Evolutionary conservation across 2,113 vertebrate species (phyloP).

Genomic region (Syngnathus scovelli): DNA sequence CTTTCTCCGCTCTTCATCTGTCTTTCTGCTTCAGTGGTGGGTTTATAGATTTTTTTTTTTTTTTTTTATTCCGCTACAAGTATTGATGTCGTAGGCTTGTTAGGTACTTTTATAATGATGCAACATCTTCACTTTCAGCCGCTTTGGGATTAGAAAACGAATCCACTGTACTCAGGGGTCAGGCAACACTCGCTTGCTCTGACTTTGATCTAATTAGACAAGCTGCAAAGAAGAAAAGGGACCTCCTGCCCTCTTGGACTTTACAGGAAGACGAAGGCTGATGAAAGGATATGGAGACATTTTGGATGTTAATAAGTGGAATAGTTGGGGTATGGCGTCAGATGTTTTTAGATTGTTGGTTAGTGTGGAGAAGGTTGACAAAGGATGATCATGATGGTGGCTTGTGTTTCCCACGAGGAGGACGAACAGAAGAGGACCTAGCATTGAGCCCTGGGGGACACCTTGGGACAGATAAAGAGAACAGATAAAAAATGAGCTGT

Average conservation of each 20-base stretch:
- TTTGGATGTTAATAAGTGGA: background rate
- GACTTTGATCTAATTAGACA: slow-evolving; percentile 41
- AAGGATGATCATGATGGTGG: too few relatives aligned
- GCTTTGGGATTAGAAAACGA: slow-evolving; percentile 32
- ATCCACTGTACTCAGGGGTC: slow-evolving; percentile 18
- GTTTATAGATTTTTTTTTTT: background rate
- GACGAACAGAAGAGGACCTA: background rate
- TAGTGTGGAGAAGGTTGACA: too few relatives aligned
- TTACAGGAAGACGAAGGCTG: background rate
- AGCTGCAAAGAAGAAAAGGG: background rate
- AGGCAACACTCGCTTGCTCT: slow-evolving; percentile 30
- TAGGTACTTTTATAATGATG: slow-evolving; percentile 6
- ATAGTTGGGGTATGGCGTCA: background rate
- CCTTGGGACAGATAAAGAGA: too few relatives aligned
- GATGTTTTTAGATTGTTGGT: too few relatives aligned
- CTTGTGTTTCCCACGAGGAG: background rate
- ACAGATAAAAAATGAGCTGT: too few relatives aligned
- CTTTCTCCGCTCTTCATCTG: background rate
- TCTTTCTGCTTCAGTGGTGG: background rate
- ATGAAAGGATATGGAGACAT: background rate
- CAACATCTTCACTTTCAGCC: slow-evolving; percentile 11
- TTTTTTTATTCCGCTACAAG: background rate
- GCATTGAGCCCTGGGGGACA: too few relatives aligned
- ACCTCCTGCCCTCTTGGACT: slow-evolving; percentile 17
- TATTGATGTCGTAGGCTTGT: slow-evolving; percentile 12